Evolutionary conservation across 2,113 vertebrate genomes (phyloP).

Genomic region (Ameiurus melas): DNA sequence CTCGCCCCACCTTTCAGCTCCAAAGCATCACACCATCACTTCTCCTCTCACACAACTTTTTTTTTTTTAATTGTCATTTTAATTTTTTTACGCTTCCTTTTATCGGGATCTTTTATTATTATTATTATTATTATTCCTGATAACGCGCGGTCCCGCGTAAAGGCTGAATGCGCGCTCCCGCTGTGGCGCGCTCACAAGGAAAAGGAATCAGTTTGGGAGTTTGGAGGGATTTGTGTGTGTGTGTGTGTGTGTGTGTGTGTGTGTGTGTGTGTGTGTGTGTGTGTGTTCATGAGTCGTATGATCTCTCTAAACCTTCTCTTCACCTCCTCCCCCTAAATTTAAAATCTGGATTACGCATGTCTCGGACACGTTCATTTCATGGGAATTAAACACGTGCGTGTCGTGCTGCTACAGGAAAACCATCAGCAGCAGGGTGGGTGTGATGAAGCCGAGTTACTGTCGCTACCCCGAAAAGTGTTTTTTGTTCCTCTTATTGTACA

Average conservation of each 20-base stretch:
- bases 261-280: background rate
- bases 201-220: background rate
- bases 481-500: background rate
- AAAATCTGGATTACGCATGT: constrained; percentile 23
- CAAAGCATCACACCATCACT: constrained; percentile 54
- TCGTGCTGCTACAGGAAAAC: background rate
- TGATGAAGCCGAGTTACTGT: background rate
- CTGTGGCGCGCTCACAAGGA: background rate
- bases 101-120: background rate
- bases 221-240: background rate
- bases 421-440: background rate
- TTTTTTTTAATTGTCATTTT: background rate
- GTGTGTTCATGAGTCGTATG: background rate
- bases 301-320: constrained; percentile 3
- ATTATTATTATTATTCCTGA: background rate
- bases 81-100: background rate
- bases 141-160: background rate
- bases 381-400: too few species aligned
- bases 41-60: background rate
- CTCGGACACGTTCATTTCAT: background rate
- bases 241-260: background rate
- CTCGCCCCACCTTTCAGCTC: constrained; percentile 72
- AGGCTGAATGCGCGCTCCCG: background rate
- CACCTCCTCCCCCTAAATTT: background rate
- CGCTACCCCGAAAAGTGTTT: too few species aligned